Evolutionary conservation across 2,888 invertebrate species (phyloP).

Genomic region (Polydrusus cervinus): DNA sequence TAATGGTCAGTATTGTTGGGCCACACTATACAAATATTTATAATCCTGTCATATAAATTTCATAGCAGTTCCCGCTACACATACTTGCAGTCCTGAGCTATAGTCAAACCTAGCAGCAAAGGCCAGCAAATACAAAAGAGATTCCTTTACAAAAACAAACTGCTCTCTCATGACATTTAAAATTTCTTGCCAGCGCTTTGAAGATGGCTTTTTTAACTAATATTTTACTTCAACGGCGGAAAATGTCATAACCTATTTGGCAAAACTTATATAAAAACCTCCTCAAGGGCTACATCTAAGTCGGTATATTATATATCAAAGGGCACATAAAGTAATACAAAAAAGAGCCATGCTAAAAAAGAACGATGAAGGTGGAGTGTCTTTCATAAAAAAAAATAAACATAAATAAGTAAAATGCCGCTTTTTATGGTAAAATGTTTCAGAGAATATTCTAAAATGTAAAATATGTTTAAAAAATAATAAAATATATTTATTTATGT

Average conservation of each 20-base stretch:
- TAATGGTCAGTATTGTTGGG: too few species aligned
- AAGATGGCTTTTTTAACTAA: constrained; percentile 11
- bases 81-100: background rate
- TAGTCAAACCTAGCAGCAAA: background rate
- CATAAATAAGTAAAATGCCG: constrained; percentile 37
- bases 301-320: constrained; percentile 46
- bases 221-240: constrained; percentile 22
- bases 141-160: background rate
- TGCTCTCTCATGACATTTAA: background rate
- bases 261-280: constrained; percentile 22
- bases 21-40: too few species aligned
- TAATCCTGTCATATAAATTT: too few species aligned
- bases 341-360: constrained; percentile 32
- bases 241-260: constrained; percentile 23
- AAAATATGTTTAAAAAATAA: background rate
- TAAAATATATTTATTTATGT: background rate
- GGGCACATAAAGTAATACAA: constrained; percentile 31
- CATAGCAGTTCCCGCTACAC: too few species aligned
- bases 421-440: constrained; percentile 5
- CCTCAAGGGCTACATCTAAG: constrained; percentile 37
- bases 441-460: background rate
- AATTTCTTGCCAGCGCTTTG: constrained; percentile 6
- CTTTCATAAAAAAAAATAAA: constrained; percentile 45
- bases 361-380: constrained; percentile 34
- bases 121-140: background rate